A percentile compares a stretch with the other conserved stretches of the same genome.
Evolutionary conservation across 2,888 invertebrate genomes (phyloP).

Genomic region (Scaptomyza cyrtandrae): DNA sequence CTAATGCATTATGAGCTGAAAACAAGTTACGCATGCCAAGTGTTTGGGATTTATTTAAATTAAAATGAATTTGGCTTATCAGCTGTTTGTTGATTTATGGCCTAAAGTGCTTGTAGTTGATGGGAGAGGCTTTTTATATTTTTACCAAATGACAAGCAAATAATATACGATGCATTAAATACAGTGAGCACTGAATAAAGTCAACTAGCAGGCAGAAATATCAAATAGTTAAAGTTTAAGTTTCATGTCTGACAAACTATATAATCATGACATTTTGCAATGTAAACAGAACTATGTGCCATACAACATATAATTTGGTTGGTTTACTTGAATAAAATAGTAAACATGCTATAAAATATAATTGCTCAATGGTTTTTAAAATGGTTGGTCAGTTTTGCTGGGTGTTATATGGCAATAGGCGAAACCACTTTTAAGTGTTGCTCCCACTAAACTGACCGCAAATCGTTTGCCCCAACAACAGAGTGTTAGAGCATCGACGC

Average conservation of each 20-base stretch:
- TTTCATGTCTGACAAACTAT: too few relatives aligned
- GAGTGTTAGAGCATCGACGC: slow-evolving; percentile 17
- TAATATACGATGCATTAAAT: too few relatives aligned
- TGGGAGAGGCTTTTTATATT: slow-evolving; percentile 1
- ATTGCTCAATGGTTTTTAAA: slow-evolving; percentile 13
- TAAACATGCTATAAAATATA: slow-evolving; percentile 18
- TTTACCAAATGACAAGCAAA: too few relatives aligned
- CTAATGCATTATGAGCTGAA: slow-evolving; percentile 4
- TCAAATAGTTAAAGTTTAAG: too few relatives aligned
- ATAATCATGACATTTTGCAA: neutral
- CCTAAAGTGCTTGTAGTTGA: neutral
- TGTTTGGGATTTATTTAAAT: slow-evolving; percentile 46
- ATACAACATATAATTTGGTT: neutral
- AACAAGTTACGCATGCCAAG: slow-evolving; percentile 32
- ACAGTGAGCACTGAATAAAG: slow-evolving; percentile 21
- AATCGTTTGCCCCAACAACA: slow-evolving; percentile 18
- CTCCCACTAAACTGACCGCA: slow-evolving; percentile 52
- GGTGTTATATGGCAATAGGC: slow-evolving; percentile 22
- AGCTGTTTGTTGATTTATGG: slow-evolving; percentile 16
- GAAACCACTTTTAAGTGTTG: slow-evolving; percentile 28
- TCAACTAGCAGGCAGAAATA: neutral
- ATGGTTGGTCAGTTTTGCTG: slow-evolving; percentile 3
- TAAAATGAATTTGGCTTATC: slow-evolving; percentile 54
- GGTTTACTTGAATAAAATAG: neutral
- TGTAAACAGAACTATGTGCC: neutral